Conservation (phyloP, 2,888 invertebrate genomes). For the Nymphalis polychloros region DNA sequence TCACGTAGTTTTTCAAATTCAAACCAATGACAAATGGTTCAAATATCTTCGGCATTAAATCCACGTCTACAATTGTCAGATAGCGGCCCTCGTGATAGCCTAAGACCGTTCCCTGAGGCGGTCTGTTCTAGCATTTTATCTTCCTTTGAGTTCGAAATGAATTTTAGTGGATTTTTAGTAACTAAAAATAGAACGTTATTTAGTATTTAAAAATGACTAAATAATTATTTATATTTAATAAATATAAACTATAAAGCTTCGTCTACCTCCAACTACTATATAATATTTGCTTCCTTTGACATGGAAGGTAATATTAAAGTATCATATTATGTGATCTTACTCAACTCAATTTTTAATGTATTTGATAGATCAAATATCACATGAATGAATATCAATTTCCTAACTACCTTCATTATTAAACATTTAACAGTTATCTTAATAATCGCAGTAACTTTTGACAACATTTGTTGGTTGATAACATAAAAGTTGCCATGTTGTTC, state of each 20-base stretch:
- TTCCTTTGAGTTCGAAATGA: not conserved
- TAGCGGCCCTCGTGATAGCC: conserved; percentile 56
- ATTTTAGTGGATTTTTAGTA: not conserved
- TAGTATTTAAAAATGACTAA: not conserved
- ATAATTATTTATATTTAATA: too few species aligned
- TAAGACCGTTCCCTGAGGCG: conserved; percentile 46
- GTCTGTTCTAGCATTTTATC: conserved; percentile 19
- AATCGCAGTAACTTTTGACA: too few species aligned
- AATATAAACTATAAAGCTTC: too few species aligned
- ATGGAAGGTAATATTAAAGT: too few species aligned
- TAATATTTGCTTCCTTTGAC: too few species aligned
- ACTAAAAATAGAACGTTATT: not conserved
- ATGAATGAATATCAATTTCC: too few species aligned
- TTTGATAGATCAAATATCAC: too few species aligned
- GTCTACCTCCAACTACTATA: too few species aligned
- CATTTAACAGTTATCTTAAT: too few species aligned
- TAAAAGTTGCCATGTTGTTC: not conserved
- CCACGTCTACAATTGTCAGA: conserved; percentile 47
- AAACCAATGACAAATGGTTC: conserved; percentile 42
- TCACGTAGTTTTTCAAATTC: conserved; percentile 29
- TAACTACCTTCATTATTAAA: too few species aligned
- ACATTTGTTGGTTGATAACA: not conserved
- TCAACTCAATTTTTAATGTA: too few species aligned
- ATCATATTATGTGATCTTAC: too few species aligned
- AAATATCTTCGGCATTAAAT: conserved; percentile 39